These are phyloP conservation scores for Catonia carolina DNA, from an alignment of 2,888 invertebrate species.

Conservation along the genomic window DNA sequence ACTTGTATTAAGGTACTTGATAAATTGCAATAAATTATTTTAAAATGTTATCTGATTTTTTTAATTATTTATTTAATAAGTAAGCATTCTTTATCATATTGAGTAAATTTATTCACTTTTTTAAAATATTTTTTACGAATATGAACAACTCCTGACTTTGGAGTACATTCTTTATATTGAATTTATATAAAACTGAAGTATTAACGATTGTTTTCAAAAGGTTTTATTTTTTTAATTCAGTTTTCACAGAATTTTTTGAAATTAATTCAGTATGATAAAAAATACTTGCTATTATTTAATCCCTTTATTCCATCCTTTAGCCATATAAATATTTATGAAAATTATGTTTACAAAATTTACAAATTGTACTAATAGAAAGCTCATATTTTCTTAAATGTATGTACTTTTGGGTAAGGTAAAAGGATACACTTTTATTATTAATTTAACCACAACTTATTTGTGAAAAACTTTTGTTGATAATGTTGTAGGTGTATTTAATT, in stretches of 20 bases:
- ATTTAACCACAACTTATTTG: no score
- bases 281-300: constrained; percentile 22
- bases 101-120: constrained; percentile 10
- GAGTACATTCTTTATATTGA: constrained; percentile 23
- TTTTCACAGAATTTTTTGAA: constrained; percentile 4
- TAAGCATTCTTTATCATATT: constrained; percentile 30
- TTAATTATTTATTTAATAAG: constrained; percentile 20
- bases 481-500: no score
- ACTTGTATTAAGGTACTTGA: constrained; percentile 7
- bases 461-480: no score
- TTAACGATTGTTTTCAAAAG: background rate
- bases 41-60: background rate
- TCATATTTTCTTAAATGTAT: no score
- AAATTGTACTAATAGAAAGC: no score
- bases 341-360: no score
- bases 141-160: constrained; percentile 28
- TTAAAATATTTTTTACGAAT: constrained; percentile 19
- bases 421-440: no score
- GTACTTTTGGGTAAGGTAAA: no score
- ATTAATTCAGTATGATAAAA: constrained; percentile 28
- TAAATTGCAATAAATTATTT: background rate
- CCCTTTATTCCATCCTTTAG: background rate
- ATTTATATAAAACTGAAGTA: constrained; percentile 6
- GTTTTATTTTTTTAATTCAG: constrained; percentile 9
- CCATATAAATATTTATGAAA: no score